These are phyloP conservation scores for Mesembrinibis cayennensis DNA, from an alignment of 2,113 vertebrate genomes.

Conservation along the genomic window DNA sequence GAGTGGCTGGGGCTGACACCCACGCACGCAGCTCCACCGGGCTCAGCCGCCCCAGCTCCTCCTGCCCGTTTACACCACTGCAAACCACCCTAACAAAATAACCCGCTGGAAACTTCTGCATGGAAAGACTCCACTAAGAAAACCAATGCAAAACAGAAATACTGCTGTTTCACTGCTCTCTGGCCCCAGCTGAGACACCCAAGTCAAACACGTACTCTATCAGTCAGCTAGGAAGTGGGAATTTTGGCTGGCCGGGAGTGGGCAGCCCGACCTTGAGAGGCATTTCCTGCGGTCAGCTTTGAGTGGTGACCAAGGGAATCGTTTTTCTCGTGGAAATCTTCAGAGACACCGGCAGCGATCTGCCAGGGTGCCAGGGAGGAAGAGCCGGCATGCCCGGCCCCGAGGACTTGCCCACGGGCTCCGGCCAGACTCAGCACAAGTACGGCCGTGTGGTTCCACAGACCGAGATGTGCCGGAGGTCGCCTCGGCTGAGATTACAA, in stretches of 20 bases:
- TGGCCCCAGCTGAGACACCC: neutral
- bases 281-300: neutral
- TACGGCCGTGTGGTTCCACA: rapidly evolving
- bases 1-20: neutral
- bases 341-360: rapidly evolving
- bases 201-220: neutral
- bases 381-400: rapidly evolving
- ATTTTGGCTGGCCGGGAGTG: neutral
- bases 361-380: neutral
- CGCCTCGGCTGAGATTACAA: neutral
- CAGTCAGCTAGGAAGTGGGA: neutral
- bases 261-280: neutral
- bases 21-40: neutral
- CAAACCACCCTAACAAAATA: neutral
- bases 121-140: neutral
- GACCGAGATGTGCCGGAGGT: rapidly evolving
- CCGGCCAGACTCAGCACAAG: neutral
- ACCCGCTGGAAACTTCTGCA: neutral
- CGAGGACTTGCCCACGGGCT: rapidly evolving
- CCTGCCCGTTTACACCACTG: neutral
- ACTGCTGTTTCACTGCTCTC: neutral
- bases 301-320: rapidly evolving
- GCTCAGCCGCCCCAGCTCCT: neutral
- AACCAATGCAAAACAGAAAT: neutral
- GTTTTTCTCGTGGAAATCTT: neutral